Base-by-base conservation (phyloP, 1,140 invertebrate genomes). In the Pseudomyrmex gracilis region DNA sequence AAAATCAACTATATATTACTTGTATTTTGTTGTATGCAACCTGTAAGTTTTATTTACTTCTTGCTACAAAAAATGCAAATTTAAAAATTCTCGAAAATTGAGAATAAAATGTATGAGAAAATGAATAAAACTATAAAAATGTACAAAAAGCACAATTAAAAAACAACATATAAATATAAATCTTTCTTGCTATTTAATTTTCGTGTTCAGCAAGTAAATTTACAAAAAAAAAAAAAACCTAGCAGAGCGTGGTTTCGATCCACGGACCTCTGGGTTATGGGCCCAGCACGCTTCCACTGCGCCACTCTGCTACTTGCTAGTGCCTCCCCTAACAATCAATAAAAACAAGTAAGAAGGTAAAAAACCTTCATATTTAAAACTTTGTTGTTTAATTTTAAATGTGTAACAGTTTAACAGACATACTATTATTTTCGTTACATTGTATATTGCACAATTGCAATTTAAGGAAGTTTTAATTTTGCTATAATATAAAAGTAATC, bases 251-350 rank as follows among this genome's bases (percentile, higher is more conserved):
- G 96, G 97, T 98, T 98, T 98, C 97, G 97, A 98, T 98, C 97
- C 97, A 97, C 97, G 97, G 97, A 98, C 97, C 97, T 98, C 97
- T 98, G 97, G 97, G 97, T 98, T 98, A 98, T 98, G 97, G 97
- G 97, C 97, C 98, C 97, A 98, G 97, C 97, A 98, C 98, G 97
- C 97, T 98, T 98, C 98, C 97, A 97, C 97, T 98, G 97, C 97
- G 97, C 98, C 98, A 58, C 76, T 78, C 51, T 78, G 64, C 64
- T 70, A 22, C 5, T 13, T 47, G 15, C 5, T 34, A 15, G 12
- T 1, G 0, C 1, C 5, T 0, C 0, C 15, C 1, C 17, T 0
- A 0, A 17, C 24, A 17, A 13, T 34, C 13, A 2, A 1, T 0
- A 4, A 22, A 24, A 68, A 34, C 0, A 9, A 2, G 5, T 15